These are phyloP conservation scores for Acridotheres tristis DNA, from an alignment of 2,797 vertebrate species.

Conservation along the genomic window DNA sequence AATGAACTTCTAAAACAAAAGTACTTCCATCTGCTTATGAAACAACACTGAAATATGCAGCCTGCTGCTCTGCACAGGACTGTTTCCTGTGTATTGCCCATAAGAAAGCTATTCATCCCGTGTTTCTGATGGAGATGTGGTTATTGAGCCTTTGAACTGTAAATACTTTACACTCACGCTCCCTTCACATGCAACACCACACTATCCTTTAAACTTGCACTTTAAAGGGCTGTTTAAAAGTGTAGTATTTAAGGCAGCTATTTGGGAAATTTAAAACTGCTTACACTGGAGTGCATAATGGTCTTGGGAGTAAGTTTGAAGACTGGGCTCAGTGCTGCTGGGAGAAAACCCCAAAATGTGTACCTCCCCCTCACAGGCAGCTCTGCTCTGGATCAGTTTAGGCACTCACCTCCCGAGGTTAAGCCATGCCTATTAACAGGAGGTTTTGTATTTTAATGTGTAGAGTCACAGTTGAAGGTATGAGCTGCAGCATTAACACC, in stretches of 20 bases:
- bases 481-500: not conserved
- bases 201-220: not conserved
- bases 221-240: not conserved
- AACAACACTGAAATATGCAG: not conserved
- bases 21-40: conserved; percentile 32
- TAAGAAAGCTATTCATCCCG: not conserved
- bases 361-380: not conserved
- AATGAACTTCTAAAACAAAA: conserved; percentile 1
- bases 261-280: conserved; percentile 4
- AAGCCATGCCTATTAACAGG: not conserved
- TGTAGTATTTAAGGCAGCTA: not conserved
- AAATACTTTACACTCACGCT: not conserved
- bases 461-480: not conserved
- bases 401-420: not conserved
- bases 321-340: not conserved
- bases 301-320: not conserved
- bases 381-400: not conserved
- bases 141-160: conserved; percentile 36
- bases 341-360: not conserved
- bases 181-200: not conserved
- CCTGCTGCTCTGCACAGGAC: not conserved
- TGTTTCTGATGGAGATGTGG: conserved; percentile 7
- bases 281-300: not conserved
- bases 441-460: not conserved
- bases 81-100: not conserved